Evolutionary conservation across 1,140 invertebrate genomes (phyloP).

Genomic region (Aphelenchoides fujianensis): DNA sequence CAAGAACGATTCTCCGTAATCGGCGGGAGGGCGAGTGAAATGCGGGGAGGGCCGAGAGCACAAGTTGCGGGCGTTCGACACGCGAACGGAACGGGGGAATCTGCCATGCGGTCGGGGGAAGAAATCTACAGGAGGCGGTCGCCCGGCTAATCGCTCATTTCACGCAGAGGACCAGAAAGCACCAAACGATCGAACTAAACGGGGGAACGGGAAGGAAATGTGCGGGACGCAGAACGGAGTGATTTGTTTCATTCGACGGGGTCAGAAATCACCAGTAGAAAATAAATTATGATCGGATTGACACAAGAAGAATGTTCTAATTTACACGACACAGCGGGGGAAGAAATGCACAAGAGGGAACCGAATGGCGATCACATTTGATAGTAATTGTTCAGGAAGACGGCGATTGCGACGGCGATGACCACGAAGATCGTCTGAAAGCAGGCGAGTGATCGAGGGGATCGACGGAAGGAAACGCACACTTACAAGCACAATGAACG

Average conservation of each 20-base stretch:
- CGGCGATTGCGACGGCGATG: conserved; percentile 42
- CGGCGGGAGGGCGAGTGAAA: neutral
- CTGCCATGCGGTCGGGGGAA: neutral
- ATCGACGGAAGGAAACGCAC: neutral
- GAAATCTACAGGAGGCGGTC: neutral
- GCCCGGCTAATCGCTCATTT: neutral
- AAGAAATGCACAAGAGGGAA: neutral
- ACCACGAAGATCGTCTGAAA: conserved; percentile 54
- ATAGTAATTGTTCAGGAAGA: conserved; percentile 47
- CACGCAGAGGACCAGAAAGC: neutral
- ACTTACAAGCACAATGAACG: conserved; percentile 50
- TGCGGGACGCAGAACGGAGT: conserved; percentile 16
- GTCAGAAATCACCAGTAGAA: neutral
- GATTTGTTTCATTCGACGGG: conserved; percentile 5
- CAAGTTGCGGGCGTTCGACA: neutral
- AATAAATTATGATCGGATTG: neutral
- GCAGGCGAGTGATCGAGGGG: conserved; percentile 18
- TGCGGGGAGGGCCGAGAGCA: neutral
- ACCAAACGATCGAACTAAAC: neutral
- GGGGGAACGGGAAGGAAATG: conserved; percentile 7
- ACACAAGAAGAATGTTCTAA: neutral
- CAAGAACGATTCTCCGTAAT: neutral
- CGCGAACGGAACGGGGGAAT: no score
- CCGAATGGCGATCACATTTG: neutral
- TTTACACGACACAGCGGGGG: neutral